phyloP scores from a whole-genome alignment of 1,140 invertebrate species.

The Pectinophora gossypiella region DNA sequence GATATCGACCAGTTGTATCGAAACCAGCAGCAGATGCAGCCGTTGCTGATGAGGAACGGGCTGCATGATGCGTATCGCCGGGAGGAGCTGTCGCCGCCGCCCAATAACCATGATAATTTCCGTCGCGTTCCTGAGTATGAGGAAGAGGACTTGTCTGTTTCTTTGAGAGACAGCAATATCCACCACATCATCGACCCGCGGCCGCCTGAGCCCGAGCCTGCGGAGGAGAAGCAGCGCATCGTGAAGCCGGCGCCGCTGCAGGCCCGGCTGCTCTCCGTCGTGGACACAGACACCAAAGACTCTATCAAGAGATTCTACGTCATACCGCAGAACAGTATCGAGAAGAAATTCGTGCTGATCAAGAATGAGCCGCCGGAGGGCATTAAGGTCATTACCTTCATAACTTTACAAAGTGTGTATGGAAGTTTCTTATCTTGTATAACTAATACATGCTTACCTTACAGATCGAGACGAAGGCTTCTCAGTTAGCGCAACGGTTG shows the following conservation, averaged over 20 bases:
- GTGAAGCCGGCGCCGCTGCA: conserved; percentile 62
- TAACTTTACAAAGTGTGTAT: neutral
- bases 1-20: conserved; percentile 46
- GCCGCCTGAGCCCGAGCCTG: conserved; percentile 47
- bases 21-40: conserved; percentile 11
- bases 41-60: conserved; percentile 47
- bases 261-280: conserved; percentile 47
- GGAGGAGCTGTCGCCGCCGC: conserved; percentile 41
- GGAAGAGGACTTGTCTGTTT: conserved; percentile 43
- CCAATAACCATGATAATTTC: conserved; percentile 58
- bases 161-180: conserved; percentile 33
- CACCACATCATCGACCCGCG: conserved; percentile 32
- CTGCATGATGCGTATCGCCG: conserved; percentile 49
- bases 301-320: conserved; percentile 57
- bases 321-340: conserved; percentile 55
- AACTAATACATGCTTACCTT: conserved; percentile 4
- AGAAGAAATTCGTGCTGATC: conserved; percentile 70
- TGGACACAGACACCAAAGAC: conserved; percentile 55
- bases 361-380: conserved; percentile 70
- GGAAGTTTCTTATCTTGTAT: neutral
- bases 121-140: conserved; percentile 60
- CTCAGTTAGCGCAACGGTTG: conserved; percentile 41
- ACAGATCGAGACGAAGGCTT: conserved; percentile 54
- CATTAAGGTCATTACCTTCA: conserved; percentile 60
- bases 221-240: conserved; percentile 56